Conservation (phyloP, 2,113 vertebrate species). For the Percopsis transmontana region DNA sequence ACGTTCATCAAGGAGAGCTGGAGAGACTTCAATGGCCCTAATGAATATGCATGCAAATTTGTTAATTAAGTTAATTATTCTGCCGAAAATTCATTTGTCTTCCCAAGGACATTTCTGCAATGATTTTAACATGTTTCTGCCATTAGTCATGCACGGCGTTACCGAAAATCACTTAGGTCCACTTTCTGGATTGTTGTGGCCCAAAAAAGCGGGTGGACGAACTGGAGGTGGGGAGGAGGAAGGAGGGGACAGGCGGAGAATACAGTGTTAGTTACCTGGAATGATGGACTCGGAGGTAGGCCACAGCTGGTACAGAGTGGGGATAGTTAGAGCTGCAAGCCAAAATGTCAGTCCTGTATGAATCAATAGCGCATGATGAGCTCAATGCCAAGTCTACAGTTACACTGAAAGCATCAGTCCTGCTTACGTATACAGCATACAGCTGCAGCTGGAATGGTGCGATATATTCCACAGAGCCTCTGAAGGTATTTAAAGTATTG, state of each 20-base stretch:
- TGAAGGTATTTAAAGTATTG: too few relatives aligned
- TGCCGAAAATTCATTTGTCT: constrained; percentile 99
- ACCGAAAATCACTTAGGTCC: constrained; percentile 96
- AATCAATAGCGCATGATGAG: constrained; percentile 46
- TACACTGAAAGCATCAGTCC: constrained; percentile 3
- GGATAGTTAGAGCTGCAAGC: constrained; percentile 59
- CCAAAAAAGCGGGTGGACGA: constrained; percentile 41
- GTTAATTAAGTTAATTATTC: constrained; percentile 99
- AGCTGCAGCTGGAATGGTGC: too few relatives aligned
- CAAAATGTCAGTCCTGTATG: constrained; percentile 60
- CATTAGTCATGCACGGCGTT: constrained; percentile 99
- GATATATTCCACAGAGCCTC: too few relatives aligned
- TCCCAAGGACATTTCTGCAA: constrained; percentile 99
- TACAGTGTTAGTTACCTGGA: constrained; percentile 49
- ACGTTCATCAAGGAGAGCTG: constrained; percentile 99
- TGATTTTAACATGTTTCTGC: constrained; percentile 99
- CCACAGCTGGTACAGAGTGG: constrained; percentile 71
- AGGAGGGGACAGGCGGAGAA: constrained; percentile 53
- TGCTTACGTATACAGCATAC: too few relatives aligned
- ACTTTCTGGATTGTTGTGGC: constrained; percentile 86
- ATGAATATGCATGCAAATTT: constrained; percentile 99
- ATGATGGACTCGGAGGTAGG: constrained; percentile 50
- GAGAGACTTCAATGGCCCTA: constrained; percentile 99
- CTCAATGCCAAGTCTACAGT: constrained; percentile 45
- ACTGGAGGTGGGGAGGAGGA: constrained; percentile 39